Evolutionary conservation across 2,113 vertebrate genomes (phyloP), one percentile per base, ranked within the genome.

Genomic region (Notothenia coriiceps): DNA sequence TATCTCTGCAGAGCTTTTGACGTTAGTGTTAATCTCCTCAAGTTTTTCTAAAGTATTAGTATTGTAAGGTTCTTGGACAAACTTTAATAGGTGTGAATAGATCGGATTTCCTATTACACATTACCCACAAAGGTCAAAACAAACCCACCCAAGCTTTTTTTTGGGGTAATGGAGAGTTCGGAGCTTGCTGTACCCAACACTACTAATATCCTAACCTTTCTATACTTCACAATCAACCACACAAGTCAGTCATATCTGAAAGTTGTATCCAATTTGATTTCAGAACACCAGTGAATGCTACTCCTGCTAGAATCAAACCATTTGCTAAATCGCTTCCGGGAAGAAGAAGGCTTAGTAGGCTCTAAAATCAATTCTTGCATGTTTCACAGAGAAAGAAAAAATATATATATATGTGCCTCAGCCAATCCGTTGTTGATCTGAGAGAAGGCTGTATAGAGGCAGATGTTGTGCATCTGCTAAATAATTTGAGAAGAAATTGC

Each of bases 321-420:
- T 62, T 76, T 69, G 50, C 60, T 9, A 20, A 62, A 80, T 68
- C 29, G 67, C 43, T 55, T 59, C 59, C 61, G 76, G 43, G 49
- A 74, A 67, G 51, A 62, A 76, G n/a, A n/a, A n/a, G n/a, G n/a
- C n/a, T n/a, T n/a, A n/a, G 77, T 54, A 55, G 14, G 56, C 12
- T 82, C 9, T 13, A 65, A 78, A 88, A 85, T 90, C 73, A 64
- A 64, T 74, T 40, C 3, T 52, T 79, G 25, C 63, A 69, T 78
- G 79, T 79, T 85, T 22, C 44, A 64, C 3, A 20, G 14, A 14
- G n/a, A 67, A 15, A 43, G 12, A 47, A 35, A 72, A 72, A 85
- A 17, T 29, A 15, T 56, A 52, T 75, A 20, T 49, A 68, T 80
- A 86, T 79, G 63, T 73, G 62, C 44, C 56, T 35, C 64, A 47